A percentile compares a stretch with the other conserved stretches of the same genome.
Evolutionary conservation across 2,888 invertebrate genomes (phyloP).

Genomic region (Oscheius sp.): DNA sequence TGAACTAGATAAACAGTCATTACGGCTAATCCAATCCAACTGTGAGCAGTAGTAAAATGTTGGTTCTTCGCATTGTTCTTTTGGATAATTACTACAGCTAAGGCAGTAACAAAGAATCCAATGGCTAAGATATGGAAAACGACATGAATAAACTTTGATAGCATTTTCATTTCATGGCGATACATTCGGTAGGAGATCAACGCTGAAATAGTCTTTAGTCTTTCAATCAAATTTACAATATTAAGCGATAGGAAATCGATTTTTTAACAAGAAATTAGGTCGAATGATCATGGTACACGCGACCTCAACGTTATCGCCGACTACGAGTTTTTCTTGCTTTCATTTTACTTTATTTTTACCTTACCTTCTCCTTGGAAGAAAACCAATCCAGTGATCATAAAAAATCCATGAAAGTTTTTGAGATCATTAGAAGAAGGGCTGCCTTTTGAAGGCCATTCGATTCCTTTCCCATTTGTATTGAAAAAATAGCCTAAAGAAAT

Average conservation of each 20-base stretch:
- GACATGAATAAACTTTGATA: constrained; percentile 57
- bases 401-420: constrained; percentile 45
- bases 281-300: background rate
- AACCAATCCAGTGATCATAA: constrained; percentile 56
- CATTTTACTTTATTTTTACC: background rate
- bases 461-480: constrained; percentile 40
- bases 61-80: background rate
- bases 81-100: constrained; percentile 32
- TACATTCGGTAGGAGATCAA: constrained; percentile 58
- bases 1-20: constrained; percentile 55
- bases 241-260: too few species aligned
- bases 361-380: constrained; percentile 65
- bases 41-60: constrained; percentile 55
- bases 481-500: constrained; percentile 38
- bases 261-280: background rate
- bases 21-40: constrained; percentile 58
- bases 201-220: constrained; percentile 46
- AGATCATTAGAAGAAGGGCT: constrained; percentile 6
- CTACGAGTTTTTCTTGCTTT: background rate
- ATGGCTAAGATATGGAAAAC: constrained; percentile 50
- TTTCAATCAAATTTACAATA: background rate
- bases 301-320: background rate
- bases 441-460: constrained; percentile 41
- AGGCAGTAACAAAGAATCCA: constrained; percentile 43
- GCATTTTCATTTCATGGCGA: constrained; percentile 52